phyloP scores from a whole-genome alignment of 2,797 vertebrate genomes.

The Rhinogobio ventralis region DNA sequence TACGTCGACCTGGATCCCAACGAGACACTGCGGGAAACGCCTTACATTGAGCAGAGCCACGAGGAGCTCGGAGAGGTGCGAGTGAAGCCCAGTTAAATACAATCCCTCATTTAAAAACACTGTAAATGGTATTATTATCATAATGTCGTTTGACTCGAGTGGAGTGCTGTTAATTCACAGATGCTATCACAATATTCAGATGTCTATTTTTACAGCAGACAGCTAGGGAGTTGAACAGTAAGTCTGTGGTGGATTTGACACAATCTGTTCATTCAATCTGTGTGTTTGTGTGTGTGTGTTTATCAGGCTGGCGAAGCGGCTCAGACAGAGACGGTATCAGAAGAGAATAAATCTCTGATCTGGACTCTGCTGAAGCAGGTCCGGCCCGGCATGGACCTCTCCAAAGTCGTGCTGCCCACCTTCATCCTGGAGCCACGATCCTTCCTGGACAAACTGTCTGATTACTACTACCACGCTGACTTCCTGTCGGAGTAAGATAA shows the following conservation, averaged over 20 bases:
- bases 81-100: neutral
- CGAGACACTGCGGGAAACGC: slow-evolving; percentile 87
- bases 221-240: slow-evolving; percentile 25
- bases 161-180: slow-evolving; percentile 13
- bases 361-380: slow-evolving; percentile 98
- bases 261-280: slow-evolving; percentile 38
- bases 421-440: slow-evolving; percentile 97
- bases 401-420: slow-evolving; percentile 96
- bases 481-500: slow-evolving; percentile 93
- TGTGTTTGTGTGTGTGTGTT: slow-evolving; percentile 4
- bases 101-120: neutral
- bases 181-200: slow-evolving; percentile 13
- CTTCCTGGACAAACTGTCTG: slow-evolving; percentile 97
- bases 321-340: slow-evolving; percentile 97
- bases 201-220: slow-evolving; percentile 5
- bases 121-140: neutral
- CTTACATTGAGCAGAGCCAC: slow-evolving; percentile 88
- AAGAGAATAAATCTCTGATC: slow-evolving; percentile 98
- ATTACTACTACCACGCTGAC: slow-evolving; percentile 98
- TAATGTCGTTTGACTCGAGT: neutral
- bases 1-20: slow-evolving; percentile 88
- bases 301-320: slow-evolving; percentile 92
- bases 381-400: slow-evolving; percentile 96
- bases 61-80: slow-evolving; percentile 96
- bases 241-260: slow-evolving; percentile 9